Base-by-base conservation (phyloP, 2,113 vertebrate species). In the Osmerus mordax region DNA sequence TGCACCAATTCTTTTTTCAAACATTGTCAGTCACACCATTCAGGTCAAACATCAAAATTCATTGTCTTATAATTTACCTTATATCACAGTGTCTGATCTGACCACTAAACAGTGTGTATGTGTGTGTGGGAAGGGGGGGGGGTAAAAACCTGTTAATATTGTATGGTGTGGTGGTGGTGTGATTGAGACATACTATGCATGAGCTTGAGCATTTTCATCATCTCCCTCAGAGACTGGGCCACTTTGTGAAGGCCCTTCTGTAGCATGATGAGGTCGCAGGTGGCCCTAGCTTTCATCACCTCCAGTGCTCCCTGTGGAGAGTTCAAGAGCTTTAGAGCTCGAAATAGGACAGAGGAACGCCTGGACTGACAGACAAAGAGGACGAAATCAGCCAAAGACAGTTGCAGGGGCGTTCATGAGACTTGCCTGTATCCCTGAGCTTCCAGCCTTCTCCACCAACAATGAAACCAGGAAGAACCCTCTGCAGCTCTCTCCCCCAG, bases 391-490 rank as follows among this genome's bases (percentile, higher is more conserved):
- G 62, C 75, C 25, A 28, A 28, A 76, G 47, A 71, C 62, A 54
- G 16, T 9, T 3, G 8, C 11, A 29, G 21, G 55, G 67, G 53
- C n/a, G 23, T 55, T 16, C 5, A 4, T 60, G 55, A 41, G 19
- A 63, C 74, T 19, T 71, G 95, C 95, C 91, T 86, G 90, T 74
- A 96, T 81, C 41, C 94, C 95, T 19, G 92, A 90, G 36, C 84
- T 91, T 0, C 94, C 95, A 0, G 93, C 92, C 78, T 91, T 91
- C 84, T 97, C 95, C 0, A 95, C 94, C 61, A 96, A 79, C 60
- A 94, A 19, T 0, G 93, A 96, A 74, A 95, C 92, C 0, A 95
- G 88, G 14, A 95, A 77, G 81, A 97, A 97, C 51, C 93, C 93
- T 1, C 69, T 80, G 70, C 92, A 83, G 76, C 90, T 94, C 28